Evolutionary conservation across 2,113 vertebrate genomes (phyloP).

Genomic region (Gavialis gangeticus): DNA sequence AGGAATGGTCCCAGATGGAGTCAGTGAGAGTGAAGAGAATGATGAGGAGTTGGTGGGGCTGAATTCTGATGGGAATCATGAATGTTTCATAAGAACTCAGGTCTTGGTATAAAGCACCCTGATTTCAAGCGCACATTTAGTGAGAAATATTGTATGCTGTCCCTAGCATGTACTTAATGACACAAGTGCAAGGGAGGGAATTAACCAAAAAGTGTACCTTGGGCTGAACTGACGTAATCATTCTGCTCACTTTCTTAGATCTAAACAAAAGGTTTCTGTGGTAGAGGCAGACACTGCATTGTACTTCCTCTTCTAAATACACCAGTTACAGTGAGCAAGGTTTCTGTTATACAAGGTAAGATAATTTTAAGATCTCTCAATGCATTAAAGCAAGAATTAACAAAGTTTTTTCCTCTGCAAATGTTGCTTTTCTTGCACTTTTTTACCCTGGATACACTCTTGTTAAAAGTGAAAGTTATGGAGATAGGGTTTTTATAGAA

Average conservation of each 20-base stretch:
- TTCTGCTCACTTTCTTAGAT: background rate
- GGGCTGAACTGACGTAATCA: slow-evolving; percentile 11
- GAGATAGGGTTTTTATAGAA: background rate
- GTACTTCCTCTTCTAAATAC: slow-evolving; percentile 61
- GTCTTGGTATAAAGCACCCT: background rate
- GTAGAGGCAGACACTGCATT: background rate
- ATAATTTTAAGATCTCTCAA: slow-evolving; percentile 10
- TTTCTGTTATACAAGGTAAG: slow-evolving; percentile 65
- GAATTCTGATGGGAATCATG: background rate
- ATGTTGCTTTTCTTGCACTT: background rate
- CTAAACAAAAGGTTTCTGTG: slow-evolving; percentile 49
- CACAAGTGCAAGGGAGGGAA: background rate
- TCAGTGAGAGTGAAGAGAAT: background rate
- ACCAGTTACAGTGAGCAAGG: background rate
- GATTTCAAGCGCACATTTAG: background rate
- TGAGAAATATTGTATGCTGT: background rate
- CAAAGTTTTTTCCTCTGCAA: background rate
- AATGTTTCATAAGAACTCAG: background rate
- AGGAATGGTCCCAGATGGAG: background rate
- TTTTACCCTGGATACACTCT: background rate
- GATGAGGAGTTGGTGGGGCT: background rate
- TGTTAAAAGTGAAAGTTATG: background rate
- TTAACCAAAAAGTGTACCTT: background rate
- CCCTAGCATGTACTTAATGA: background rate
- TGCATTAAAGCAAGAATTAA: fast-evolving